Evolutionary conservation across 2,888 invertebrate species (phyloP).

Genomic region (Hypomecis atomaria): DNA sequence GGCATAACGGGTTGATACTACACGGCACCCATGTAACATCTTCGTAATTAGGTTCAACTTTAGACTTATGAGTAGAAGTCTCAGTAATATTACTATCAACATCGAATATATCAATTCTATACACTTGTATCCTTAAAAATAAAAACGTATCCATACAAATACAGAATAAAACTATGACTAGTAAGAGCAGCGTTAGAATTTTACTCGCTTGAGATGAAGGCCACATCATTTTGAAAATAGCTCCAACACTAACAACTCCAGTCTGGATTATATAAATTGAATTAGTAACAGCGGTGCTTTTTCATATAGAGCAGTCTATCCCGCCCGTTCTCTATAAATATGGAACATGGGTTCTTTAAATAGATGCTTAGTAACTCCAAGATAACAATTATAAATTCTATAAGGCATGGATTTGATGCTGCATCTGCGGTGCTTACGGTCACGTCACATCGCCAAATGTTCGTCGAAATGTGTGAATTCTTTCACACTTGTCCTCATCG

Average conservation of each 20-base stretch:
- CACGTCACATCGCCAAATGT: background rate
- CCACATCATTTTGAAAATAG: slow-evolving; percentile 85
- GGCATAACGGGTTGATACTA: slow-evolving; percentile 89
- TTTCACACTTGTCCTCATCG: slow-evolving; percentile 14
- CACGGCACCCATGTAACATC: slow-evolving; percentile 87
- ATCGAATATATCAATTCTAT: slow-evolving; percentile 82
- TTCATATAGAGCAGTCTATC: slow-evolving; percentile 21
- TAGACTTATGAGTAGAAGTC: slow-evolving; percentile 58
- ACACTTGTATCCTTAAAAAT: slow-evolving; percentile 89
- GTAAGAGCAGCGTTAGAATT: slow-evolving; percentile 85
- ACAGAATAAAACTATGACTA: slow-evolving; percentile 86
- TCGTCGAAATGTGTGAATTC: background rate
- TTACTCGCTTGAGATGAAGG: slow-evolving; percentile 90
- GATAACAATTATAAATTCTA: slow-evolving; percentile 25
- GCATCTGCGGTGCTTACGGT: background rate
- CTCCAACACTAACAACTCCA: slow-evolving; percentile 13
- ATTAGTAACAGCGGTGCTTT: slow-evolving; percentile 17
- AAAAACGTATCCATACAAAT: slow-evolving; percentile 89
- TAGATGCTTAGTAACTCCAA: slow-evolving; percentile 22
- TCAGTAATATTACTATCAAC: slow-evolving; percentile 54
- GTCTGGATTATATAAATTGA: slow-evolving; percentile 24
- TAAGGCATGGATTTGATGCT: slow-evolving; percentile 15
- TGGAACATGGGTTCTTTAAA: slow-evolving; percentile 26
- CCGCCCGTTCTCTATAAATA: slow-evolving; percentile 33
- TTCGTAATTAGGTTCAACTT: slow-evolving; percentile 68